These are phyloP conservation scores for Heliangelus exortis DNA, from an alignment of 2,797 vertebrate genomes.

Conservation along the genomic window DNA sequence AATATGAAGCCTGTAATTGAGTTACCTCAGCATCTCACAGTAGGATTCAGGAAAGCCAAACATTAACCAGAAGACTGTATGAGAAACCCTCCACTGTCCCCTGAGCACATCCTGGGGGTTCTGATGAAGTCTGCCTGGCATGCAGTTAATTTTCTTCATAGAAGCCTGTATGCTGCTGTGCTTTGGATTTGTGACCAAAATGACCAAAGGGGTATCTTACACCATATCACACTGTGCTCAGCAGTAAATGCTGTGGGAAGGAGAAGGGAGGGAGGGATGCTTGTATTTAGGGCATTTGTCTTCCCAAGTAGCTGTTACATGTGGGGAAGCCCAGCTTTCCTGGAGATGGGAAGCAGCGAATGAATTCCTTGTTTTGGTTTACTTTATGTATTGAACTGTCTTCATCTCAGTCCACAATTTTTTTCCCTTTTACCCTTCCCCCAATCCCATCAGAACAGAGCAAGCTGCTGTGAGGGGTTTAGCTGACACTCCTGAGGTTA, in stretches of 20 bases:
- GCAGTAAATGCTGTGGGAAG: not conserved
- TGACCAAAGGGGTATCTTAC: not conserved
- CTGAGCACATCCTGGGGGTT: not conserved
- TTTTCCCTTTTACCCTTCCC: not conserved
- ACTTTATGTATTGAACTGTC: not conserved
- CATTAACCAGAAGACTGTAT: not conserved
- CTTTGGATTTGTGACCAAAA: not conserved
- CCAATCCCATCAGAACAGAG: not conserved
- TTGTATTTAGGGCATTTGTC: not conserved
- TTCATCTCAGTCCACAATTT: not conserved
- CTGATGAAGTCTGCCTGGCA: not conserved
- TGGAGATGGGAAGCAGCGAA: not conserved
- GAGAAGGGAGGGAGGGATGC: accelerated
- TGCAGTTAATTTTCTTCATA: not conserved
- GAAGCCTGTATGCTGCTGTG: accelerated
- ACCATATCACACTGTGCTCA: not conserved
- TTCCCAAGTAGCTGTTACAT: accelerated
- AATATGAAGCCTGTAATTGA: not conserved
- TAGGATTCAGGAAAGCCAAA: not conserved
- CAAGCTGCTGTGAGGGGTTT: not conserved
- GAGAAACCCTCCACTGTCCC: not conserved
- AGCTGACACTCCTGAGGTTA: not conserved
- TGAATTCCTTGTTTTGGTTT: not conserved
- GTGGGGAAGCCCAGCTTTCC: not conserved
- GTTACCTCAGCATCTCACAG: not conserved